Percentiles rank a stretch among this genome's conserved stretches.
These are phyloP conservation scores for Zoanthus sociatus DNA, from an alignment of 92 coral and sea anemone species.

Conservation along the genomic window DNA sequence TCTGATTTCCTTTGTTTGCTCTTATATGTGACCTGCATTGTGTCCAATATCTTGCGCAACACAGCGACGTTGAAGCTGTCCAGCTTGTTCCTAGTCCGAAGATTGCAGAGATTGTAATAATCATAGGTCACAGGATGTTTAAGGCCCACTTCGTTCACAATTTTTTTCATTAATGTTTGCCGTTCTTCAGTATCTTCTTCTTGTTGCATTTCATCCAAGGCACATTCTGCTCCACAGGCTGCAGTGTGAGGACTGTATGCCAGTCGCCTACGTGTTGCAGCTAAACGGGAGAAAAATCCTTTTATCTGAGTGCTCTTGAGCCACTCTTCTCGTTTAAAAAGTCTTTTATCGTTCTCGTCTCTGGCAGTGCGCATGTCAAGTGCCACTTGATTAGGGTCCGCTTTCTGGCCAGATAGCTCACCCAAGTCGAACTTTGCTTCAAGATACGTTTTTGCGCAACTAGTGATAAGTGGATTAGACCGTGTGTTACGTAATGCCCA, in stretches of 20 bases:
- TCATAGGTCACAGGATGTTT: conserved; percentile 51
- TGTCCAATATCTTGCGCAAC: conserved; percentile 37
- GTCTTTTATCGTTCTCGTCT: neutral
- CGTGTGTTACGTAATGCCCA: conserved; percentile 32
- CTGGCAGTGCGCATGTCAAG: conserved; percentile 38
- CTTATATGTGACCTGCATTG: conserved; percentile 23
- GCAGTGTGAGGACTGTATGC: neutral
- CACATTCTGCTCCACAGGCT: neutral
- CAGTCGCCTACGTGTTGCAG: conserved; percentile 16
- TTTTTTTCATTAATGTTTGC: conserved; percentile 29
- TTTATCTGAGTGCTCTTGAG: conserved; percentile 41
- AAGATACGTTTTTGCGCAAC: conserved; percentile 34
- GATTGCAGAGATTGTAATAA: conserved; percentile 30
- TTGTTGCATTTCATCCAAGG: neutral
- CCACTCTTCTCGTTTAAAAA: conserved; percentile 49
- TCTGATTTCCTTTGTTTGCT: conserved; percentile 16
- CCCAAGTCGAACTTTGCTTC: conserved; percentile 40
- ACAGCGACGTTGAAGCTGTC: conserved; percentile 41
- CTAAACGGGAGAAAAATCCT: conserved; percentile 44
- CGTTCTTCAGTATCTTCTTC: conserved; percentile 42
- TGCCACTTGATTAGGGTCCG: conserved; percentile 33
- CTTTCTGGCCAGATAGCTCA: neutral
- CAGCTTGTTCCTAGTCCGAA: conserved; percentile 31
- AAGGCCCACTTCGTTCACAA: conserved; percentile 48
- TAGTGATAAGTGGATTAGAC: conserved; percentile 20